A percentile compares a stretch with the other conserved stretches of the same genome.
Conservation (phyloP, 2,797 vertebrate genomes). For the Esox masquinongy region DNA sequence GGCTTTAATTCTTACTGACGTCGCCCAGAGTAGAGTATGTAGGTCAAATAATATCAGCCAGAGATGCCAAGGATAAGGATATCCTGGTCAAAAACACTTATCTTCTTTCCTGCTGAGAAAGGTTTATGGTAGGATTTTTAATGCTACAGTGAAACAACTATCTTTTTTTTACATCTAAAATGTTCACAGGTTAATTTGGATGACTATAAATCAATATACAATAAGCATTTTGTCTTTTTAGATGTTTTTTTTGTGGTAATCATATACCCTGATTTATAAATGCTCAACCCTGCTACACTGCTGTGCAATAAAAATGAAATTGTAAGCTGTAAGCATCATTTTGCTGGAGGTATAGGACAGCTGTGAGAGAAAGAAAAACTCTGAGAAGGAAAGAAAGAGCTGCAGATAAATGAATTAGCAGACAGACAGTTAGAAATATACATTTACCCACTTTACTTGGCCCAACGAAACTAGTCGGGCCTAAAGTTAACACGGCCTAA, state of each 20-base stretch:
- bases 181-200: not conserved
- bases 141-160: not conserved
- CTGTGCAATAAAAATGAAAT: not conserved
- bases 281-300: not conserved
- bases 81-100: not conserved
- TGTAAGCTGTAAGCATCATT: not conserved
- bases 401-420: not conserved
- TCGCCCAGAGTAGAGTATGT: not conserved
- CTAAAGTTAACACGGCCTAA: not conserved
- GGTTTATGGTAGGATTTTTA: not conserved
- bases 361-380: not conserved
- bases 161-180: not conserved
- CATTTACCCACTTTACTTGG: not conserved
- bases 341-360: not conserved
- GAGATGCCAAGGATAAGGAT: not conserved
- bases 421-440: not conserved
- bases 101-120: not conserved
- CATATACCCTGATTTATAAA: not conserved
- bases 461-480: not conserved
- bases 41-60: not conserved
- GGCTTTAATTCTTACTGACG: not conserved
- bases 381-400: conserved; percentile 8
- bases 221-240: not conserved
- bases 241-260: not conserved
- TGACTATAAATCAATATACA: not conserved